These are phyloP conservation scores for Sepioteuthis lessoniana DNA, from an alignment of 2,888 invertebrate genomes.

Conservation along the genomic window DNA sequence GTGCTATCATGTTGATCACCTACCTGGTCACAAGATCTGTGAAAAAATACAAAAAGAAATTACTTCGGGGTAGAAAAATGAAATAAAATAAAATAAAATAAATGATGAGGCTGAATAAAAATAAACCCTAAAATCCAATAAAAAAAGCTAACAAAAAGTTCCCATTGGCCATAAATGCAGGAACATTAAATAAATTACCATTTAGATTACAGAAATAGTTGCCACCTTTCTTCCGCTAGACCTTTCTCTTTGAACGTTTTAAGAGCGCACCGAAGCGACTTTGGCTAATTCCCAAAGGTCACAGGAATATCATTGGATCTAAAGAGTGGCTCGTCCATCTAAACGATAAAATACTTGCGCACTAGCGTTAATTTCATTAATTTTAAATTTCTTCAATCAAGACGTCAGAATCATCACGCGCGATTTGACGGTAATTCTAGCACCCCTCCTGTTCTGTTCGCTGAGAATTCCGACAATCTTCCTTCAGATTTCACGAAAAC, in stretches of 20 bases:
- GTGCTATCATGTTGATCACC: too few species aligned
- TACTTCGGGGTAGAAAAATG: background rate
- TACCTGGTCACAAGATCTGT: too few species aligned
- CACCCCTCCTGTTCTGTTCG: background rate
- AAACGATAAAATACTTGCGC: background rate
- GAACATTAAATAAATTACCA: constrained; percentile 19
- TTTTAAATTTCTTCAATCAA: background rate
- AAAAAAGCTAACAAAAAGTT: background rate
- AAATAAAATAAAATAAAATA: background rate
- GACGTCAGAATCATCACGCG: background rate
- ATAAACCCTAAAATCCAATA: background rate
- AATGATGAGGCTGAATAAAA: too few species aligned
- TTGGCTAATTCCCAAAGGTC: background rate
- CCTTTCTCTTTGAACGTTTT: background rate
- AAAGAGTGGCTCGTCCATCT: background rate
- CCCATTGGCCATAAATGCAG: background rate
- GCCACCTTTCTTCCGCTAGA: background rate
- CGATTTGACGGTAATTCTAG: background rate
- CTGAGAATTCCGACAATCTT: background rate
- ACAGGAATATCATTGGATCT: background rate
- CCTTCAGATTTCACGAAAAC: background rate
- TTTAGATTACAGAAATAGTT: constrained; percentile 17
- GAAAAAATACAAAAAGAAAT: background rate
- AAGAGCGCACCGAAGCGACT: background rate
- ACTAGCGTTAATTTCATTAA: background rate